phyloP scores from a whole-genome alignment of 2,888 invertebrate genomes.

The Caenorhabditis sp. region DNA sequence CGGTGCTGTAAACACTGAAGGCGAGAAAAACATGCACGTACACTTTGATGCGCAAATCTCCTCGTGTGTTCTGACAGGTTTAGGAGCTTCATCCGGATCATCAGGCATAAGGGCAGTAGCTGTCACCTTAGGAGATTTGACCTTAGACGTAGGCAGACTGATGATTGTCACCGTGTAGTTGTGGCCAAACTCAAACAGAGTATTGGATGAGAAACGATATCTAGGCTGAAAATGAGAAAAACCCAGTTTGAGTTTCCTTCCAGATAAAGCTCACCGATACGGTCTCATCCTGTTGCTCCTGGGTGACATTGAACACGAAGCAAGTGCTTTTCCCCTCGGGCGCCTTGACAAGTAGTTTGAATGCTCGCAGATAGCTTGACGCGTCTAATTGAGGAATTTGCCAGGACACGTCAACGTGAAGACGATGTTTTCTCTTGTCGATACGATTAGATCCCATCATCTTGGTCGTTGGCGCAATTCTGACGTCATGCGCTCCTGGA shows the following conservation, averaged over 20 bases:
- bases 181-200: conserved; percentile 76
- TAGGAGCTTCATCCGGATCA: conserved; percentile 74
- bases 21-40: no score
- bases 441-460: conserved; percentile 63
- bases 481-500: conserved; percentile 79
- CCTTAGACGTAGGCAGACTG: conserved; percentile 69
- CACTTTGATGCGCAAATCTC: conserved; percentile 37
- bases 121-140: conserved; percentile 62
- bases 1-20: background rate
- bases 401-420: conserved; percentile 82
- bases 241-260: background rate
- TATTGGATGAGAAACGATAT: conserved; percentile 80
- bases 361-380: conserved; percentile 69
- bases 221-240: conserved; percentile 76
- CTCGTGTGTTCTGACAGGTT: conserved; percentile 23
- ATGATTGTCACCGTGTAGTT: conserved; percentile 74
- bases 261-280: conserved; percentile 38
- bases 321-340: conserved; percentile 74
- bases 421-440: conserved; percentile 69
- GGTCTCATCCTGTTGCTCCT: conserved; percentile 61
- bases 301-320: conserved; percentile 80
- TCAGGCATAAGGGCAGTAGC: conserved; percentile 75
- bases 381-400: conserved; percentile 74
- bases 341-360: conserved; percentile 76
- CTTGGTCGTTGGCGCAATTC: conserved; percentile 78